Evolutionary conservation across 2,888 invertebrate species (phyloP).

Genomic region (Marronus borbonicus): DNA sequence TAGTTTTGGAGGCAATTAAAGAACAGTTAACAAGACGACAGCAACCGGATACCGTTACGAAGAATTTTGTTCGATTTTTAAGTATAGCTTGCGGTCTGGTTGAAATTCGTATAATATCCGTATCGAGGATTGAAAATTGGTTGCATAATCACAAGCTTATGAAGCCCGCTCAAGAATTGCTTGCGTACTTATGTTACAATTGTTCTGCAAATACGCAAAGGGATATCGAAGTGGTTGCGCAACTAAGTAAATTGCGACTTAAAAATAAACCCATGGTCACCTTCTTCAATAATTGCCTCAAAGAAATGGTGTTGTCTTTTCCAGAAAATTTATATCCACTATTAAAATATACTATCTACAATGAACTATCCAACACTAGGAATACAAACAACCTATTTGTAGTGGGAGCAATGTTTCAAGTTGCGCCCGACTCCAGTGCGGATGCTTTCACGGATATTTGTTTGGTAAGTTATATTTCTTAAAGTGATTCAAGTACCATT

Average conservation of each 20-base stretch:
- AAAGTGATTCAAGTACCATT: too few relatives aligned
- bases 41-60: conserved; percentile 88
- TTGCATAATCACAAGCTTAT: conserved; percentile 96
- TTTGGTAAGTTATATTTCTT: conserved; percentile 69
- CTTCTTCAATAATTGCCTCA: conserved; percentile 89
- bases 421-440: conserved; percentile 86
- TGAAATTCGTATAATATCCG: conserved; percentile 86
- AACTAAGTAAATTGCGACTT: conserved; percentile 90
- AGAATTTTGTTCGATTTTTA: conserved; percentile 89
- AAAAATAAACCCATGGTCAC: conserved; percentile 95
- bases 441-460: conserved; percentile 88
- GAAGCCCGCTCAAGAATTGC: conserved; percentile 91
- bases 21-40: conserved; percentile 90
- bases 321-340: conserved; percentile 88
- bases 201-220: conserved; percentile 80
- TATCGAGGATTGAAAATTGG: conserved; percentile 92
- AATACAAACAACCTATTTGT: conserved; percentile 97
- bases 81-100: conserved; percentile 89
- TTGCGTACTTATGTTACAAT: conserved; percentile 93
- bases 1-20: conserved; percentile 89
- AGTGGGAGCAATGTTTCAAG: conserved; percentile 90
- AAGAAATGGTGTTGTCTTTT: conserved; percentile 90
- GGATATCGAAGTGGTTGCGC: conserved; percentile 84
- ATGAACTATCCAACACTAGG: conserved; percentile 92
- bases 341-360: conserved; percentile 93